Percentiles rank a stretch among this genome's conserved stretches.
These are phyloP conservation scores for Drosophila monieri DNA, from an alignment of 2,888 invertebrate species.

Conservation along the genomic window DNA sequence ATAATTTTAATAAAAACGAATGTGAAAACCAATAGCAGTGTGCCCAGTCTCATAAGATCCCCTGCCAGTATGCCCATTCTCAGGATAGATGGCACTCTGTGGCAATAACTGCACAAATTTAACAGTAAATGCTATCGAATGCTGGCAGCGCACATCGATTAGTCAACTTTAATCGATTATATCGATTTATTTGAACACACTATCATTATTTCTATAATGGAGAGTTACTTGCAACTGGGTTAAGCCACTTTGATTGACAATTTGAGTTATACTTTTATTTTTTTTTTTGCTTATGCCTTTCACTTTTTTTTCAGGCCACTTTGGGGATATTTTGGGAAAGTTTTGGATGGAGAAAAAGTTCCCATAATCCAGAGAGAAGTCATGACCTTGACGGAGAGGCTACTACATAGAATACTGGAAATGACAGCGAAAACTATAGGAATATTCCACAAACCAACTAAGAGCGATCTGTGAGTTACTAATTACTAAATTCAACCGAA, in stretches of 20 bases:
- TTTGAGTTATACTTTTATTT: constrained; percentile 19
- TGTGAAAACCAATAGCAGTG: background rate
- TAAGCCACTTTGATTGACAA: constrained; percentile 37
- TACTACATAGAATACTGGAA: background rate
- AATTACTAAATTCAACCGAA: constrained; percentile 15
- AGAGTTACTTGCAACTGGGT: constrained; percentile 28
- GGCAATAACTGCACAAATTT: background rate
- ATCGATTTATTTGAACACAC: constrained; percentile 34
- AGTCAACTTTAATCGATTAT: constrained; percentile 23
- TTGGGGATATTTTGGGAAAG: constrained; percentile 25
- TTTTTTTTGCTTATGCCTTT: constrained; percentile 18
- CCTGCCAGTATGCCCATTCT: background rate
- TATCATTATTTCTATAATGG: constrained; percentile 23
- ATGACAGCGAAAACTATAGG: background rate
- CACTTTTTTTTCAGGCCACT: constrained; percentile 15
- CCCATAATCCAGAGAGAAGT: too few relatives aligned
- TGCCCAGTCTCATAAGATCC: background rate
- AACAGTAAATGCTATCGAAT: constrained; percentile 1
- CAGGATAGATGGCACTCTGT: background rate
- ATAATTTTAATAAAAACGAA: too few relatives aligned
- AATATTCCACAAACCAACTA: constrained; percentile 10
- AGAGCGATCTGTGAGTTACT: background rate
- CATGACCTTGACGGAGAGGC: background rate
- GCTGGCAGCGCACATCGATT: constrained; percentile 11
- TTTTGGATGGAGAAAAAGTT: background rate